Conservation (phyloP, 2,888 invertebrate species). For the Calliopum simillimum region DNA sequence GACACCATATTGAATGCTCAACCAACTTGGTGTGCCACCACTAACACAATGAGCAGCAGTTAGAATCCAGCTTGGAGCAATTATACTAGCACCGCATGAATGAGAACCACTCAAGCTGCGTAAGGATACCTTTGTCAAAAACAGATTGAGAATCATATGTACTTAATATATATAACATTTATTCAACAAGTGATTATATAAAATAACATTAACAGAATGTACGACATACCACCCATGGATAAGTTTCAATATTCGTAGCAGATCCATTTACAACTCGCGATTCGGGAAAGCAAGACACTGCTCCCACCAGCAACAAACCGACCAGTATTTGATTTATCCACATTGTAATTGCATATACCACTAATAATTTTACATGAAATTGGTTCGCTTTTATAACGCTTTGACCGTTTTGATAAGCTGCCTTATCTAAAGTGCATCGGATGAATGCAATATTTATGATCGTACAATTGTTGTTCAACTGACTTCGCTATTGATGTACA, state of each 20-base stretch:
- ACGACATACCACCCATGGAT: constrained; percentile 58
- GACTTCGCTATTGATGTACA: too few species aligned
- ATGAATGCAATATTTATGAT: too few species aligned
- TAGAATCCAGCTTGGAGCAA: constrained; percentile 53
- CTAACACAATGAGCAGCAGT: constrained; percentile 61
- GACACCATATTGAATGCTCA: constrained; percentile 57
- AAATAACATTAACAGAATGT: not conserved
- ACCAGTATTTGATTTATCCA: constrained; percentile 22
- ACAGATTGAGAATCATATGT: not conserved
- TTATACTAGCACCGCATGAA: constrained; percentile 57
- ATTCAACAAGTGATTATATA: not conserved
- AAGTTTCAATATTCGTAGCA: constrained; percentile 51
- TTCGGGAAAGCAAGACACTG: constrained; percentile 44
- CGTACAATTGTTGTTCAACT: too few species aligned
- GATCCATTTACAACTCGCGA: constrained; percentile 63
- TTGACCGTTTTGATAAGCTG: too few species aligned
- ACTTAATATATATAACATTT: not conserved
- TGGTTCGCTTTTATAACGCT: too few species aligned
- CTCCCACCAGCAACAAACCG: constrained; percentile 38
- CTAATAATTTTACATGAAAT: too few species aligned
- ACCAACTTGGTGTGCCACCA: constrained; percentile 30
- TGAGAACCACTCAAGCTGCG: constrained; percentile 54
- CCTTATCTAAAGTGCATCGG: too few species aligned
- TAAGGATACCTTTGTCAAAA: constrained; percentile 49
- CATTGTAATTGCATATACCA: not conserved